Evolutionary conservation across 92 coral and sea anemone genomes (phyloP), one percentile per base, ranked within the genome.

Genomic region (Epizoanthus rinbou): DNA sequence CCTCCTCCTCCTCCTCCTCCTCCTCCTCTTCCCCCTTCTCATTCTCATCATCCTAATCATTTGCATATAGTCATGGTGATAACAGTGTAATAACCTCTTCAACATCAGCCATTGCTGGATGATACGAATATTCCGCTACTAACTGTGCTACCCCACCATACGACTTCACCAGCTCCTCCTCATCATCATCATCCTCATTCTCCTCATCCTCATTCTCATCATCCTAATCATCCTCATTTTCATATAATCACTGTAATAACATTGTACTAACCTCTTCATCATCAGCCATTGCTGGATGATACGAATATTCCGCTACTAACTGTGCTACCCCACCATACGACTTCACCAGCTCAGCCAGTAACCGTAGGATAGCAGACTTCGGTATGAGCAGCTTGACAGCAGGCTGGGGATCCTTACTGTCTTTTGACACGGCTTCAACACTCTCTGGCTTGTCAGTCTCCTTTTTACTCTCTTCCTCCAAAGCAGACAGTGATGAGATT

Each of bases 261-360:
- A 21, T 4, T 10, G 11, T 37, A 74, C 92, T 75, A 3, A 93
- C 97, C 91, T 90, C 92, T 66, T 89, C 87, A 68, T 89, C 87
- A 13, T 91, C 93, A 11, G 92, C 87, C 45, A 84, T 57, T 22
- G 80, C 64, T 8, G 92, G 95, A 6, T 79, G 91, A 87, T 93
- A 92, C 3, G 85, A 91, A 79, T 91, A 96, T 64, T 96, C 99
- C 4, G 99, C 93, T 21, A 96, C 93, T 53, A 96, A 89, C 80
- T 96, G 99, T 47, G 98, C 98, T 63, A 96, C 98, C 16, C 98
- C 98, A 8, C 97, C 89, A 35, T 96, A 96, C 0, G 99, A 94
- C 81, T 96, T 96, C 39, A 96, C 99, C 79, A 96, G 69, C 79
- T 96, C 99, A 35, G 96, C 95, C 57, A 96, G 78, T 81, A 96